Percentiles rank a stretch among this genome's conserved stretches.
Conservation (phyloP, 2,888 invertebrate genomes). For the Xanthorhoe spadicearia region DNA sequence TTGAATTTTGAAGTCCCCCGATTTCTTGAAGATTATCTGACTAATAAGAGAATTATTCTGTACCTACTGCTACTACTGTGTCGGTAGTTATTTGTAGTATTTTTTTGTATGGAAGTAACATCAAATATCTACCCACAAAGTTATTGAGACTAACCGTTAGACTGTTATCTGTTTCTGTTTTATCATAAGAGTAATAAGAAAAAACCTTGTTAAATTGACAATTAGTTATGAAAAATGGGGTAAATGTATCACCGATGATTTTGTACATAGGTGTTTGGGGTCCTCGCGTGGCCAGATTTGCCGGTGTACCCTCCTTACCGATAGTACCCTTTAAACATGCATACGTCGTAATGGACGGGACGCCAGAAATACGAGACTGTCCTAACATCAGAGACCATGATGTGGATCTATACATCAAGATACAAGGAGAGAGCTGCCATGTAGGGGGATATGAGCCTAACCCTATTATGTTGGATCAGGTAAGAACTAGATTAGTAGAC, state of each 20-base stretch:
- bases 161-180: too few species aligned
- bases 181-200: too few species aligned
- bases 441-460: slow-evolving; percentile 96
- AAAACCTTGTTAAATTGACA: too few species aligned
- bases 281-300: slow-evolving; percentile 88
- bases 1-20: too few species aligned
- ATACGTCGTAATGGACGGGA: slow-evolving; percentile 92
- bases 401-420: slow-evolving; percentile 91
- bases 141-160: too few species aligned
- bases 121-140: too few species aligned
- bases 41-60: too few species aligned
- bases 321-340: slow-evolving; percentile 94
- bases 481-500: slow-evolving; percentile 52
- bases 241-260: background rate
- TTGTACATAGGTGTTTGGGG: slow-evolving; percentile 89
- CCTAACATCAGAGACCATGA: slow-evolving; percentile 96
- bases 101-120: too few species aligned
- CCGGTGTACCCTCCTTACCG: slow-evolving; percentile 88
- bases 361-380: slow-evolving; percentile 89
- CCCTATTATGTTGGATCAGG: slow-evolving; percentile 91
- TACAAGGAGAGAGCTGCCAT: slow-evolving; percentile 92
- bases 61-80: too few species aligned
- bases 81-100: too few species aligned
- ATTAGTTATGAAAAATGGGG: too few species aligned
- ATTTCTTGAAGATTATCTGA: too few species aligned